A percentile compares a stretch with the other conserved stretches of the same genome.
phyloP scores from a whole-genome alignment of 2,888 invertebrate species.

The Drosophila prostipennis region DNA sequence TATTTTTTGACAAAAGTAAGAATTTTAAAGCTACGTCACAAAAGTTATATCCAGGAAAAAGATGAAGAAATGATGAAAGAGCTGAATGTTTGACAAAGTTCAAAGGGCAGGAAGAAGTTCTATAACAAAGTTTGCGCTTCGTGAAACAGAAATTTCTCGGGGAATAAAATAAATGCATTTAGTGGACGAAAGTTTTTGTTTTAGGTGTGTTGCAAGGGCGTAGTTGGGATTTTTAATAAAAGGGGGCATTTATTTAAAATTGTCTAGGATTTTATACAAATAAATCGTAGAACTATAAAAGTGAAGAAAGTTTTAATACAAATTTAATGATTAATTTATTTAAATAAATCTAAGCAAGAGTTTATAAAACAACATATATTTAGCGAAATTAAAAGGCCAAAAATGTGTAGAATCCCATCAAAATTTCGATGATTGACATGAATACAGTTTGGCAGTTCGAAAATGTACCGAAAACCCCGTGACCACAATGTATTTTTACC shows the following conservation, averaged over 20 bases:
- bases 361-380: too few species aligned
- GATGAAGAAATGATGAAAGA: background rate
- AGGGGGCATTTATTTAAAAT: too few species aligned
- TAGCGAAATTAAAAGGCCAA: background rate
- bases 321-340: too few species aligned
- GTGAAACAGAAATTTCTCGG: background rate
- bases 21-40: background rate
- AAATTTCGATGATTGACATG: constrained; percentile 10
- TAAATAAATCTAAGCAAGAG: too few species aligned
- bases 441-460: constrained; percentile 1
- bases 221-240: too few species aligned
- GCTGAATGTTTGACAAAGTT: constrained; percentile 9
- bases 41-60: constrained; percentile 3
- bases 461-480: constrained; percentile 4
- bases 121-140: constrained; percentile 4
- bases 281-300: too few species aligned
- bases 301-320: too few species aligned
- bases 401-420: background rate
- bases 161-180: background rate
- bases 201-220: background rate
- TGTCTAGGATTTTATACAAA: too few species aligned
- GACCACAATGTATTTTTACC: constrained; percentile 11
- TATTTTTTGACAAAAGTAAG: background rate
- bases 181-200: background rate
- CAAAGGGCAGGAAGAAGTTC: constrained; percentile 10